Evolutionary conservation across 2,888 invertebrate species (phyloP).

Genomic region (Temnothorax rugatulus): DNA sequence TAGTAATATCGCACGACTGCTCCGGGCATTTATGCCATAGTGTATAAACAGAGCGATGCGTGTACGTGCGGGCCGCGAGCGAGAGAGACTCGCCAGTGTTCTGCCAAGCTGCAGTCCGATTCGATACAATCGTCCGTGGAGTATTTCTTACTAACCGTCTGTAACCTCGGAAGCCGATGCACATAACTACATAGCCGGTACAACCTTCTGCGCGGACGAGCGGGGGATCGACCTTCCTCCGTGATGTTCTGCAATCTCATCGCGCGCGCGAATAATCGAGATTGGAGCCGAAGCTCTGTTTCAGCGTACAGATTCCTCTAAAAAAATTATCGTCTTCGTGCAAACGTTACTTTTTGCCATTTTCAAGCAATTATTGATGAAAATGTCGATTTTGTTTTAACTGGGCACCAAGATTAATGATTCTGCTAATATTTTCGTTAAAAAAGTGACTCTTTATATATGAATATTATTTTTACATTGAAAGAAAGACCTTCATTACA

Average conservation of each 20-base stretch:
- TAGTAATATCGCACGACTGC: slow-evolving; percentile 65
- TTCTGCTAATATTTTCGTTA: background rate
- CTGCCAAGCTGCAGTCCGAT: slow-evolving; percentile 67
- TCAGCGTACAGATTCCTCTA: background rate
- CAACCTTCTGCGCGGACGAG: slow-evolving; percentile 46
- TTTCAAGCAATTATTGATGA: background rate
- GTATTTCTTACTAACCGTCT: slow-evolving; percentile 68
- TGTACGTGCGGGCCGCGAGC: slow-evolving; percentile 59
- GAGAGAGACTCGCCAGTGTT: slow-evolving; percentile 44
- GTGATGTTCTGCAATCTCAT: slow-evolving; percentile 62
- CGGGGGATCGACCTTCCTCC: slow-evolving; percentile 59
- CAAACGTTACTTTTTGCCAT: background rate
- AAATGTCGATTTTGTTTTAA: background rate
- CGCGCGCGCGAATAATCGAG: slow-evolving; percentile 51
- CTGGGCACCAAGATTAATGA: background rate
- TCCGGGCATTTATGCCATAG: slow-evolving; percentile 61
- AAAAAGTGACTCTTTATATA: background rate
- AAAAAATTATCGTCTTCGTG: slow-evolving; percentile 11
- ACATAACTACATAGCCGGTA: slow-evolving; percentile 59
- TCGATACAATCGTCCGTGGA: slow-evolving; percentile 70
- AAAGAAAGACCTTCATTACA: background rate
- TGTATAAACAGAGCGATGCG: slow-evolving; percentile 66
- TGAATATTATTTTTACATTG: background rate
- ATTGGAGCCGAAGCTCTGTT: background rate
- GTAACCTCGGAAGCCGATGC: slow-evolving; percentile 67